Conservation (phyloP, 2,113 vertebrate species). For the Hylia prasina region DNA sequence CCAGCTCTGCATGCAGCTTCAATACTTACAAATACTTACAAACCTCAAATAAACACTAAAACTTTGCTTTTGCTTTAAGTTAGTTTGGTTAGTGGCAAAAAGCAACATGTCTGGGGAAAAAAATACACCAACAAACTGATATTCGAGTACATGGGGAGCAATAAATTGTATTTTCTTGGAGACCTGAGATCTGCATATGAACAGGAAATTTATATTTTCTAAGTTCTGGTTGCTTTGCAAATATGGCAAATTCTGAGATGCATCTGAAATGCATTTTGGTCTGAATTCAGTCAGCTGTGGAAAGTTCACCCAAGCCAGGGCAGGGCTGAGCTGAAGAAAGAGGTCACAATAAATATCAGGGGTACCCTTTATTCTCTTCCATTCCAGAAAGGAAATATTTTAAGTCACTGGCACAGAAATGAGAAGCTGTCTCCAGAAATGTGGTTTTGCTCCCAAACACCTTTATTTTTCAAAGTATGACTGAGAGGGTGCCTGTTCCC, state of each 20-base stretch:
- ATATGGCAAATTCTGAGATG: neutral
- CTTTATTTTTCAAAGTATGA: conserved; percentile 14
- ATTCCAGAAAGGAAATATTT: neutral
- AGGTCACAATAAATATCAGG: neutral
- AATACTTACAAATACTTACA: neutral
- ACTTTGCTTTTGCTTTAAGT: conserved; percentile 48
- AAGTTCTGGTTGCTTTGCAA: neutral
- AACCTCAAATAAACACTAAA: neutral
- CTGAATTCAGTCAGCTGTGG: neutral
- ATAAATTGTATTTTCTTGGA: neutral
- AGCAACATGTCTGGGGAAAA: neutral
- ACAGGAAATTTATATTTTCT: neutral
- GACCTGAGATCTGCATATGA: neutral
- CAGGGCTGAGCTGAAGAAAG: neutral
- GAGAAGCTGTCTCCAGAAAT: conserved; percentile 37
- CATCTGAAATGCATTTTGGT: neutral
- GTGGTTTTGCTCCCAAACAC: conserved; percentile 26
- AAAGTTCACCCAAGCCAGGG: neutral
- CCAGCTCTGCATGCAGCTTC: neutral
- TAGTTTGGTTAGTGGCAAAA: conserved; percentile 69
- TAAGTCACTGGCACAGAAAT: neutral
- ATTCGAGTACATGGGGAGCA: neutral
- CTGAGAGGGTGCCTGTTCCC: neutral
- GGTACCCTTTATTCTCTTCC: neutral
- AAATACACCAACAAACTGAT: neutral